Conservation (phyloP, 1,140 invertebrate species). For the Littorina saxatilis region DNA sequence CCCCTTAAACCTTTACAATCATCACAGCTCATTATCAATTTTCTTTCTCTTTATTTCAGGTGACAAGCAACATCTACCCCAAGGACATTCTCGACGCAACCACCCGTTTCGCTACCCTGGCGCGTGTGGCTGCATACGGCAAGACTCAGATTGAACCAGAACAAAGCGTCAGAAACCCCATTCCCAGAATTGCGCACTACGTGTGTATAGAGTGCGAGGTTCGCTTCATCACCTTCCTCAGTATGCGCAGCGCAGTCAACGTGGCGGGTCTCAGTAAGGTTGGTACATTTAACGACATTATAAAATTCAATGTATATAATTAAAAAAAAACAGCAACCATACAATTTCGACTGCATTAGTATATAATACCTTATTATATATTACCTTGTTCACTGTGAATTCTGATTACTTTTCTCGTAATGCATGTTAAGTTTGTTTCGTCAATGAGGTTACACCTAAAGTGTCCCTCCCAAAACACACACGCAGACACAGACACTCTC, state of each 20-base stretch:
- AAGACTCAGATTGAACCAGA: not conserved
- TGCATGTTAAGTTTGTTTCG: too few species aligned
- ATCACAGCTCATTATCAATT: not conserved
- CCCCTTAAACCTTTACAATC: not conserved
- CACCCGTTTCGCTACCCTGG: slow-evolving; percentile 41
- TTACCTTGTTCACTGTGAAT: too few species aligned
- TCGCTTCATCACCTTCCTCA: slow-evolving; percentile 46
- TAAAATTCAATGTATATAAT: too few species aligned
- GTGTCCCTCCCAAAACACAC: too few species aligned
- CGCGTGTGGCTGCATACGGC: slow-evolving; percentile 47
- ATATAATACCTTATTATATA: too few species aligned
- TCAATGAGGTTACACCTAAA: too few species aligned
- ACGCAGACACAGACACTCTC: too few species aligned
- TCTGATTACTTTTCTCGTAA: too few species aligned
- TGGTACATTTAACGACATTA: too few species aligned
- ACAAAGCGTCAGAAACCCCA: slow-evolving; percentile 36
- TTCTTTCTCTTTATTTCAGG: slow-evolving; percentile 7
- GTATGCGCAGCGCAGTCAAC: slow-evolving; percentile 47
- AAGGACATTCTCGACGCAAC: slow-evolving; percentile 43
- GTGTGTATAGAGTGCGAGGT: slow-evolving; percentile 51
- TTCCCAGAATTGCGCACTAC: slow-evolving; percentile 52
- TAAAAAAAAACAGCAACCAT: too few species aligned
- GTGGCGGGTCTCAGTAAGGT: slow-evolving; percentile 53
- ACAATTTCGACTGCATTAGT: too few species aligned
- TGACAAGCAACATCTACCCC: slow-evolving; percentile 41